Base-by-base conservation (phyloP, 2,797 vertebrate species). In the Capromys pilorides region DNA sequence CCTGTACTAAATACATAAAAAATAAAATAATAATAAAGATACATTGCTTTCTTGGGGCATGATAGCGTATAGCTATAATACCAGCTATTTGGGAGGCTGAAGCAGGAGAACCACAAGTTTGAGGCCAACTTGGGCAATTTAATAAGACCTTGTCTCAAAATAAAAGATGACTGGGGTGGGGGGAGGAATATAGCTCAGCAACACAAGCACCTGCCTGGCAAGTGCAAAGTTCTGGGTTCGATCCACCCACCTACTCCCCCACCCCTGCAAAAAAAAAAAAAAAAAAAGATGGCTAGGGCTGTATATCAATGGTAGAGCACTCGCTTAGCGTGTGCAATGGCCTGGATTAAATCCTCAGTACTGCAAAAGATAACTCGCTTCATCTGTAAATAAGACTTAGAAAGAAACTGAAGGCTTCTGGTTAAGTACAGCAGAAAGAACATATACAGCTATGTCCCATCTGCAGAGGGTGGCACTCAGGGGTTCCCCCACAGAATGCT, bases 391-490 rank as follows among this genome's bases (percentile, higher is more conserved):
- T 71, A 19, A 22, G 2, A 11, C 85, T 67, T 92, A 80, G 18
- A 88, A 90, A 94, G 22, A 94, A 66, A 39, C n/a, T 82, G 59
- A 88, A 62, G 75, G 79, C 73, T 86, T 75, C 39, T 64, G 61
- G 49, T 82, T 62, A 67, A 73, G 93, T 31, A 90, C 0, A 49
- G 75, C 54, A 79, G 51, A 85, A 94, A 90, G 7, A 81, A 59
- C 21, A 75, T 85, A 90, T 24, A 54, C 19, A 41, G 26, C 33
- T n/a, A 61, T 16, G 62, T 77, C 26, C 51, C 49, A 78, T 57
- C 62, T 61, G 93, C n/a, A 88, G 59, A 91, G 21, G 80, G 31
- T 69, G 28, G 93, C 45, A 67, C 10, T 82, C 85, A 57, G 31
- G 45, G 3, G 11, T 22, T 39, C 69, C 39, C 39, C 26, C 54